phyloP scores from a whole-genome alignment of 2,888 invertebrate genomes.

The Cephus pygmeus region DNA sequence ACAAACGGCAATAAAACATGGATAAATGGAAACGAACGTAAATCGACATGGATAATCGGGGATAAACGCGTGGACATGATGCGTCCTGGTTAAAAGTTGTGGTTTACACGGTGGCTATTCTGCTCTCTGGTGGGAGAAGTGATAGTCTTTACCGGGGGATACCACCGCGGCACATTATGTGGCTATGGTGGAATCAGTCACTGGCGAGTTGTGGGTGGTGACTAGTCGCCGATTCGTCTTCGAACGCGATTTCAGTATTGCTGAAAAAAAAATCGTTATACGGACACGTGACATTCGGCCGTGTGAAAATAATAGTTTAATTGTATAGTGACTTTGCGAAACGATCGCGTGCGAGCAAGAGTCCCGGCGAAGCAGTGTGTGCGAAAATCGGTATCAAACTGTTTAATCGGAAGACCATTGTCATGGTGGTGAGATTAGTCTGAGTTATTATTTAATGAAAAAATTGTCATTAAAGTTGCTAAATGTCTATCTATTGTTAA shows the following conservation, averaged over 20 bases:
- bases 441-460: background rate
- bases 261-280: background rate
- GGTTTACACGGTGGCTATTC: slow-evolving; percentile 54
- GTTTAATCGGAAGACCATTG: background rate
- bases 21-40: background rate
- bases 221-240: slow-evolving; percentile 48
- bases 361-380: background rate
- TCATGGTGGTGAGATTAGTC: no score
- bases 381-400: background rate
- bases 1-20: background rate
- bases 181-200: slow-evolving; percentile 64
- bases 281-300: background rate
- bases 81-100: slow-evolving; percentile 49
- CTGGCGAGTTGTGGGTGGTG: slow-evolving; percentile 64
- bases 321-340: background rate
- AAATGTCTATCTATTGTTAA: background rate
- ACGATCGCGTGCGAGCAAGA: background rate
- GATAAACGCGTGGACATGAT: slow-evolving; percentile 19
- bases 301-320: background rate
- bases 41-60: background rate
- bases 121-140: slow-evolving; percentile 61
- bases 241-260: slow-evolving; percentile 17
- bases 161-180: slow-evolving; percentile 58
- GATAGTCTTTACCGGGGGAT: slow-evolving; percentile 60
- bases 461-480: background rate